A percentile compares a stretch with the other conserved stretches of the same genome.
phyloP scores from a whole-genome alignment of 1,140 invertebrate genomes.

The Drosophila bocqueti region DNA sequence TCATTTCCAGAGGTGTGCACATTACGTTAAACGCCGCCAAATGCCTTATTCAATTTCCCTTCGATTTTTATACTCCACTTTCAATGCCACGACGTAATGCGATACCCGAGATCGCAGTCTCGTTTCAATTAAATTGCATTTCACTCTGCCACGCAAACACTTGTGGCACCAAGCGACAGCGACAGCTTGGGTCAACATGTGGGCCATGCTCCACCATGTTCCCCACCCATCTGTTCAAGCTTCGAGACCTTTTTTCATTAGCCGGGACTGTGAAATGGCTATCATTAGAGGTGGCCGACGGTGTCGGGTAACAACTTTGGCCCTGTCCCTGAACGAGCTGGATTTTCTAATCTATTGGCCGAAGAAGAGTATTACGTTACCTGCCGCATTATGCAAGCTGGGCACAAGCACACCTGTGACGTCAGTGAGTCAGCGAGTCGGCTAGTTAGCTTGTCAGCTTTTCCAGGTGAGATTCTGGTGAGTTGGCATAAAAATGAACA shows the following conservation, averaged over 20 bases:
- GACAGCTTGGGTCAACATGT: constrained; percentile 41
- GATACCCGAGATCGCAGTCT: constrained; percentile 49
- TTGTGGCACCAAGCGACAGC: constrained; percentile 39
- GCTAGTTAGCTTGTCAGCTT: constrained; percentile 12
- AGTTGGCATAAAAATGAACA: constrained; percentile 31
- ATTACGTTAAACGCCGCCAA: constrained; percentile 21
- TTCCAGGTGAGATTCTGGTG: constrained; percentile 17
- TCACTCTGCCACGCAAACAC: constrained; percentile 45
- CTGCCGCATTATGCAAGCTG: constrained; percentile 50
- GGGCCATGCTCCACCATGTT: no score
- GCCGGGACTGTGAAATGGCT: constrained; percentile 31
- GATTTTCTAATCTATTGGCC: constrained; percentile 52
- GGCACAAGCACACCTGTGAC: constrained; percentile 38
- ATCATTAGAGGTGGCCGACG: constrained; percentile 48
- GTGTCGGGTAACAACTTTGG: constrained; percentile 53
- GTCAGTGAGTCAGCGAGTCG: constrained; percentile 32
- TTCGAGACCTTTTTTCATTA: constrained; percentile 53
- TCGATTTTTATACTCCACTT: constrained; percentile 37
- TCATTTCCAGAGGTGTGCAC: constrained; percentile 20
- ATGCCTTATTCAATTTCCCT: constrained; percentile 21
- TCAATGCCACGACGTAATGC: constrained; percentile 53
- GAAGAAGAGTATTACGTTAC: constrained; percentile 47
- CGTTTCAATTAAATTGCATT: constrained; percentile 73
- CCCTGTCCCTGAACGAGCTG: constrained; percentile 26
- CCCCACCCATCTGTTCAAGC: constrained; percentile 7